These are phyloP conservation scores for Bambusicola thoracicus DNA, from an alignment of 2,113 vertebrate genomes.

Conservation along the genomic window DNA sequence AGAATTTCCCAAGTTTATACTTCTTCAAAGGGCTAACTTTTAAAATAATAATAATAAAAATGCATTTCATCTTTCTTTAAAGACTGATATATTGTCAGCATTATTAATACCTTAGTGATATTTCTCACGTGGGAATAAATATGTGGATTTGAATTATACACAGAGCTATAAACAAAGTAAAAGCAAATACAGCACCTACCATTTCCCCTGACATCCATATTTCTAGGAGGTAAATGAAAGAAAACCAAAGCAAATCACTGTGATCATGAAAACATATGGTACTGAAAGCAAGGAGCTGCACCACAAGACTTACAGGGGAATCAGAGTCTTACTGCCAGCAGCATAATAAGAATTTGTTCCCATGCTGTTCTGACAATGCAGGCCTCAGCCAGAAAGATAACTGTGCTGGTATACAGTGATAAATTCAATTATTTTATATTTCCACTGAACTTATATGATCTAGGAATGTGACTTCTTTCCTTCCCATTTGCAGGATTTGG, in stretches of 20 bases:
- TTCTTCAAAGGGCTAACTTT: background rate
- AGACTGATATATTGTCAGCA: background rate
- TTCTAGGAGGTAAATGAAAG: constrained; percentile 57
- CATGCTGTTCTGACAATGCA: constrained; percentile 24
- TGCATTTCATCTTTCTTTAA: background rate
- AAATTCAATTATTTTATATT: constrained; percentile 51
- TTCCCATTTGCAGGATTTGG: background rate
- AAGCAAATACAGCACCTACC: constrained; percentile 22
- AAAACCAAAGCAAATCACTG: constrained; percentile 55
- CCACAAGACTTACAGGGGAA: constrained; percentile 22
- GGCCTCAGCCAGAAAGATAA: constrained; percentile 6
- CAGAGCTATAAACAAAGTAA: background rate
- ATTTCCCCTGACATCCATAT: constrained; percentile 38
- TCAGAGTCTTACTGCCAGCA: constrained; percentile 53
- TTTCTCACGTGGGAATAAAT: constrained; percentile 43
- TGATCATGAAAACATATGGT: constrained; percentile 59
- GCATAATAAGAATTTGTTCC: constrained; percentile 49
- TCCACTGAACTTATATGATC: background rate
- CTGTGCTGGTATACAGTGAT: constrained; percentile 8
- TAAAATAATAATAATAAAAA: background rate
- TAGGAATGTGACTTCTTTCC: background rate
- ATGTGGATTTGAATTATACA: constrained; percentile 13
- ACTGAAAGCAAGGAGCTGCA: constrained; percentile 30
- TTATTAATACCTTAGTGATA: constrained; percentile 23
- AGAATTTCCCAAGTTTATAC: background rate